Evolutionary conservation across 2,888 invertebrate species (phyloP).

Genomic region (Pollenia griseotomentosa): DNA sequence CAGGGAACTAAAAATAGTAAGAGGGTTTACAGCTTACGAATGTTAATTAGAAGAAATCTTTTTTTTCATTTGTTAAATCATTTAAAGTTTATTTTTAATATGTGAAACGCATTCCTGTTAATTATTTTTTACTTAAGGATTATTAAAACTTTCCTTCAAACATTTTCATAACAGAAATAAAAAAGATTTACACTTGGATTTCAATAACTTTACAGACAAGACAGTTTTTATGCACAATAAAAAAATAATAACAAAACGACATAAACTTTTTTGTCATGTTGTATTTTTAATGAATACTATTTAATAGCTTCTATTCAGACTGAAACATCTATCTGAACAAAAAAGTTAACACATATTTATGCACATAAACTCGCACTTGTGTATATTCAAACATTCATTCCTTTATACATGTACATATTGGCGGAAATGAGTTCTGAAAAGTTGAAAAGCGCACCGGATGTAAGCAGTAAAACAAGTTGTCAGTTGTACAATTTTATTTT

Average conservation of each 20-base stretch:
- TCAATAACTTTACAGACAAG: constrained; percentile 81
- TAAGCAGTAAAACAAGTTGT: constrained; percentile 75
- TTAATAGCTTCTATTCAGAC: constrained; percentile 71
- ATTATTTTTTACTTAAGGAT: constrained; percentile 17
- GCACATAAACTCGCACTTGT: background rate
- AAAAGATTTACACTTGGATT: constrained; percentile 44
- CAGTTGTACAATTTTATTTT: constrained; percentile 68
- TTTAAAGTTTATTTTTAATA: constrained; percentile 23
- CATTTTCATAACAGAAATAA: background rate
- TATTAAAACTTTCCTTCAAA: constrained; percentile 29
- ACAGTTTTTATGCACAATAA: constrained; percentile 77
- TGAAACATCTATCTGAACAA: constrained; percentile 61
- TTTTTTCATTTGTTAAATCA: no score
- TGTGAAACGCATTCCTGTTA: background rate
- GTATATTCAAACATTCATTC: constrained; percentile 3
- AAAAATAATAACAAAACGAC: constrained; percentile 6
- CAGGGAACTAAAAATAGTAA: constrained; percentile 41
- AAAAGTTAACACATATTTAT: constrained; percentile 34
- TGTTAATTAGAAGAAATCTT: no score
- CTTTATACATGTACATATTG: constrained; percentile 49
- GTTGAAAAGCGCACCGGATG: constrained; percentile 76
- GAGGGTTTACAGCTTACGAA: background rate
- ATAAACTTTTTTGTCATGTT: constrained; percentile 64
- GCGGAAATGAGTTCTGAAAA: constrained; percentile 82
- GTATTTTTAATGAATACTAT: constrained; percentile 72